These are phyloP conservation scores for Nomada hirtipes DNA, from an alignment of 2,888 invertebrate species.

Conservation along the genomic window DNA sequence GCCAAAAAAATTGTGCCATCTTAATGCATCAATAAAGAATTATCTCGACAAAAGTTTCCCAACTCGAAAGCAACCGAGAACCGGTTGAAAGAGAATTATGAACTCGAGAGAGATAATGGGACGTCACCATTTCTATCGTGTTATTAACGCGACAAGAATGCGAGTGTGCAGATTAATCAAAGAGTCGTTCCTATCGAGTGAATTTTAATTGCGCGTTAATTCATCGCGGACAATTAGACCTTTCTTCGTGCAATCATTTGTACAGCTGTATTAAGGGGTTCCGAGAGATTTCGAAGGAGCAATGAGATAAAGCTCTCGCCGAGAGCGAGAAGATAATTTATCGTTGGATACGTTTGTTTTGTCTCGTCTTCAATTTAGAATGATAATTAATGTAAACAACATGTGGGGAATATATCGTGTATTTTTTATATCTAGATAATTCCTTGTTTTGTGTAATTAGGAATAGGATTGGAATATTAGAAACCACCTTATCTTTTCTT, in stretches of 20 bases:
- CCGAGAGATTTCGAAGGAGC: background rate
- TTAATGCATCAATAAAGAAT: conserved; percentile 24
- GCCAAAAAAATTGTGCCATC: conserved; percentile 26
- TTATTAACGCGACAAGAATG: conserved; percentile 7
- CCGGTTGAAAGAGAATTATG: conserved; percentile 33
- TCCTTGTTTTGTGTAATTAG: background rate
- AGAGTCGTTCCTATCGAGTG: background rate
- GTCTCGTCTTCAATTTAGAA: background rate
- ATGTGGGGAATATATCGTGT: background rate
- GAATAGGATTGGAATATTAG: too few relatives aligned
- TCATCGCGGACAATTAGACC: background rate
- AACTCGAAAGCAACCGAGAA: conserved; percentile 6
- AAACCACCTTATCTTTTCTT: too few relatives aligned
- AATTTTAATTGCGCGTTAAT: background rate
- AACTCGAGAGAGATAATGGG: background rate
- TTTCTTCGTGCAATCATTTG: background rate
- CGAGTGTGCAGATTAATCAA: conserved; percentile 9
- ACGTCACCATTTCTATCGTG: conserved; percentile 2
- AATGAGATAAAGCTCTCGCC: background rate
- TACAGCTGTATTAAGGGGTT: background rate
- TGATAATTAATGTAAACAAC: background rate
- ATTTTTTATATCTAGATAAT: background rate
- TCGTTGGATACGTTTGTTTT: background rate
- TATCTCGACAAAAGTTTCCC: conserved; percentile 48
- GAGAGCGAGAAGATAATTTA: background rate